Conservation (phyloP, 2,113 vertebrate genomes). For the sheep (Ovis aries) region DNA sequence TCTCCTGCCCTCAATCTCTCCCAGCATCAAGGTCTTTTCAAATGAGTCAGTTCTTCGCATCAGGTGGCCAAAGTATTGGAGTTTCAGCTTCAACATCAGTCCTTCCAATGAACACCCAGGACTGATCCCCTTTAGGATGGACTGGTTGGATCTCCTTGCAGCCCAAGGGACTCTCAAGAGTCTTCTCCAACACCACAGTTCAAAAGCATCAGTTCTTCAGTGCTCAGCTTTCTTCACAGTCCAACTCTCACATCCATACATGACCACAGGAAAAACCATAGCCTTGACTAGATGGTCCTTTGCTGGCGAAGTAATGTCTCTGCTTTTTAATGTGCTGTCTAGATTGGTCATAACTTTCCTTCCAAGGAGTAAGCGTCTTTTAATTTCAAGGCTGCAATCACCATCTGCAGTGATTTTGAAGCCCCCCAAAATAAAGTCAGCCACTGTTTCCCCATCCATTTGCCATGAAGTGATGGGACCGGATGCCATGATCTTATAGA, state of each 20-base stretch:
- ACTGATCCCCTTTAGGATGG: neutral
- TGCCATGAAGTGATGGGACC: neutral
- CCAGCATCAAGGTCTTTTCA: neutral
- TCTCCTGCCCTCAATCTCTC: neutral
- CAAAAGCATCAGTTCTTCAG: neutral
- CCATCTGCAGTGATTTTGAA: neutral
- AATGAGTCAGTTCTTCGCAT: neutral
- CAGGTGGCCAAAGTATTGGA: neutral
- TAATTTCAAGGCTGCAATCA: neutral
- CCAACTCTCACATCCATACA: neutral
- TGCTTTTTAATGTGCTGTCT: neutral
- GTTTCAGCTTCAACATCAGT: neutral
- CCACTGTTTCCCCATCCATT: neutral
- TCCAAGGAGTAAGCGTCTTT: neutral
- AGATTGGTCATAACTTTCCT: neutral
- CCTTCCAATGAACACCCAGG: neutral
- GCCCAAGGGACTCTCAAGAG: neutral
- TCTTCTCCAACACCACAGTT: neutral
- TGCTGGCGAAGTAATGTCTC: neutral
- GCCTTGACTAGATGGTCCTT: neutral
- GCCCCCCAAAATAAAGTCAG: neutral
- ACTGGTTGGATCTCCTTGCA: neutral
- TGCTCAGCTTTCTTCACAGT: neutral
- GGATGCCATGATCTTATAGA: neutral
- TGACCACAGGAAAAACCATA: neutral